A percentile compares a stretch with the other conserved stretches of the same genome.
Conservation (phyloP, 2,113 vertebrate species). For the Melanostigma gelatinosum region DNA sequence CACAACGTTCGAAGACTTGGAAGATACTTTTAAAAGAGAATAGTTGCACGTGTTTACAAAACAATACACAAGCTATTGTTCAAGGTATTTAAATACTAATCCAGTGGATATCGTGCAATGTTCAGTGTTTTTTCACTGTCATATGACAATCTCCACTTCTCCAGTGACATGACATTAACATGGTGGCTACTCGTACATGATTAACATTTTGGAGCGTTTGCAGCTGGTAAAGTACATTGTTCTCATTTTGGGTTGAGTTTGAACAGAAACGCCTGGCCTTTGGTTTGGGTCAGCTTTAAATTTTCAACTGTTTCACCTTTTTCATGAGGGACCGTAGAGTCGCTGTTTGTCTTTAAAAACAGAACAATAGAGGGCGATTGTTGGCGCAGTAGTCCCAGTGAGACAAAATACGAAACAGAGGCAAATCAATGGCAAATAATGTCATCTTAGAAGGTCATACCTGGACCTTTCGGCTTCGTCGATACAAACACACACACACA, state of each 20-base stretch:
- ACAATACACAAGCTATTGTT: neutral
- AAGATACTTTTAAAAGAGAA: no score
- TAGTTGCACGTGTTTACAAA: neutral
- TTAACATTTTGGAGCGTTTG: conserved; percentile 4
- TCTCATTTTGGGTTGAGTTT: conserved; percentile 2
- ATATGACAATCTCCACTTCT: neutral
- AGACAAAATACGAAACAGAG: conserved; percentile 71
- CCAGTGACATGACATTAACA: neutral
- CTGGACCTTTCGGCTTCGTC: conserved; percentile 79
- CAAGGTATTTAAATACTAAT: neutral
- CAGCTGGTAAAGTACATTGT: neutral
- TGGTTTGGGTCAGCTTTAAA: conserved; percentile 15
- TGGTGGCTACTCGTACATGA: neutral
- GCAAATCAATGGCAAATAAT: conserved; percentile 81
- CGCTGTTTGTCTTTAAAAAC: conserved; percentile 74
- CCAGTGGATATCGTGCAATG: neutral
- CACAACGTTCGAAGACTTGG: no score
- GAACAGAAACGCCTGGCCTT: conserved; percentile 22
- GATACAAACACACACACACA: conserved; percentile 63
- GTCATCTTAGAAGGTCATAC: conserved; percentile 82
- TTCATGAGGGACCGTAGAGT: conserved; percentile 43
- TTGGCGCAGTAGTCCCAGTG: conserved; percentile 63
- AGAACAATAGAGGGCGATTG: conserved; percentile 72
- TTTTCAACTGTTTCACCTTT: conserved; percentile 54
- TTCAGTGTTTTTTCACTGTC: neutral